Conservation (phyloP, 2,888 invertebrate species). For the Luperina testacea region DNA sequence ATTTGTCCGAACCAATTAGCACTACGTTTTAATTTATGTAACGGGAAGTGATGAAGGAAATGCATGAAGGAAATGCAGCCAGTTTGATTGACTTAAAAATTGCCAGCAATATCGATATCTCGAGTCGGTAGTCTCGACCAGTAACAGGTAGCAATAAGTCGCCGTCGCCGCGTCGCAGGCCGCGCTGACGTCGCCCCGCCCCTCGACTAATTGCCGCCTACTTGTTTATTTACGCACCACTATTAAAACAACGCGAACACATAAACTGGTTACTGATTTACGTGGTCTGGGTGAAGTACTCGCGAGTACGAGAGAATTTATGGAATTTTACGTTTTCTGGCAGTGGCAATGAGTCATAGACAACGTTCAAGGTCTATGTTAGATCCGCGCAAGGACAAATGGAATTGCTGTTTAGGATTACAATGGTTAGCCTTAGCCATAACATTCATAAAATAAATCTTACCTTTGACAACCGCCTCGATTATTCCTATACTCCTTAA, state of each 20-base stretch:
- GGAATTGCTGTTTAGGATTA: constrained; percentile 14
- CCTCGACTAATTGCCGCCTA: constrained; percentile 84
- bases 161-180: constrained; percentile 69
- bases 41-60: constrained; percentile 11
- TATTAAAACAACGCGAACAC: constrained; percentile 54
- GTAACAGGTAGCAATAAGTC: constrained; percentile 75
- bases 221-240: constrained; percentile 82
- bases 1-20: background rate
- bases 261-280: constrained; percentile 56
- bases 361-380: background rate
- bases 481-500: constrained; percentile 81
- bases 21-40: constrained; percentile 8
- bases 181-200: constrained; percentile 78
- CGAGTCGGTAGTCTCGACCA: constrained; percentile 55
- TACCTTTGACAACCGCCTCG: constrained; percentile 86
- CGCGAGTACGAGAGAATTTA: constrained; percentile 24
- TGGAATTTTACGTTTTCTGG: constrained; percentile 16
- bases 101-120: constrained; percentile 58
- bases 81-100: constrained; percentile 55
- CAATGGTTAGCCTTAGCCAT: background rate
- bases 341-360: constrained; percentile 5
- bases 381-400: background rate
- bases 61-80: constrained; percentile 24
- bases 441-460: constrained; percentile 56
- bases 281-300: constrained; percentile 17